Conservation (phyloP, 2,797 vertebrate genomes). For the Todus mexicanus region DNA sequence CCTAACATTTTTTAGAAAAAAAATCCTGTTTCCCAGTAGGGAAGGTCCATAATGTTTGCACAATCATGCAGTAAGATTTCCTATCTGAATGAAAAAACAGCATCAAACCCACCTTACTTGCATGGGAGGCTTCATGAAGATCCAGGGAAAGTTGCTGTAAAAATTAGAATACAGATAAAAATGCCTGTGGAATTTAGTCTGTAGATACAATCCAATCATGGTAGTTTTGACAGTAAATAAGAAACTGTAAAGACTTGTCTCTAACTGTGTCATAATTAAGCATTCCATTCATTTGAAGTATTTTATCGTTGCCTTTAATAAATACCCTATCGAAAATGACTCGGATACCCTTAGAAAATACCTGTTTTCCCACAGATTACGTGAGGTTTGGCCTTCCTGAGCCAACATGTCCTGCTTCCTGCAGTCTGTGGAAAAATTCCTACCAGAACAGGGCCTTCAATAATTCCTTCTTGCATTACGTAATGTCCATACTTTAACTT, state of each 20-base stretch:
- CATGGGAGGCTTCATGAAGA: neutral
- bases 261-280: neutral
- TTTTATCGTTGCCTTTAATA: neutral
- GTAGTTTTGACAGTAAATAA: neutral
- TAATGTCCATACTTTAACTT: fast-evolving
- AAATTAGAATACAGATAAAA: neutral
- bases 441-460: neutral
- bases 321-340: neutral
- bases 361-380: neutral
- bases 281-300: neutral
- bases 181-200: neutral
- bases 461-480: neutral
- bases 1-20: neutral
- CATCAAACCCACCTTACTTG: neutral
- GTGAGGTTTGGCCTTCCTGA: neutral
- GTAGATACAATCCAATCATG: neutral
- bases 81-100: neutral
- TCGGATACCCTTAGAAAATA: neutral
- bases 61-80: neutral
- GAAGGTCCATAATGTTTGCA: neutral
- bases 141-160: neutral
- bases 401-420: neutral
- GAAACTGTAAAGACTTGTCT: neutral
- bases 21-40: neutral
- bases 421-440: neutral